Conservation (phyloP, 2,888 invertebrate genomes). For the Plusia festucae region DNA sequence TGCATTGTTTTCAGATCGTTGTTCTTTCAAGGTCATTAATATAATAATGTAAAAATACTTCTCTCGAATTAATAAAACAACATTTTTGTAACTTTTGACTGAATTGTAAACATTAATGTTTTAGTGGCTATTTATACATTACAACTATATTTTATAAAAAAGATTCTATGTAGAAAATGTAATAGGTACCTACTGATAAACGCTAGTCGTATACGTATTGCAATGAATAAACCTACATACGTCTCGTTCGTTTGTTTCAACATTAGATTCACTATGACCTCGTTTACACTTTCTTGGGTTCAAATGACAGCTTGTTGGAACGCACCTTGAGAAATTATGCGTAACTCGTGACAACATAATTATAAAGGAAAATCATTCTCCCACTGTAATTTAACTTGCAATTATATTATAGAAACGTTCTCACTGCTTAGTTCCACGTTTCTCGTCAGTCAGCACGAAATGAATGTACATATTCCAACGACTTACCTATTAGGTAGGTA, state of each 20-base stretch:
- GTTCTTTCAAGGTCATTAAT: background rate
- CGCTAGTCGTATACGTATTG: background rate
- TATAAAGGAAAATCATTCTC: conserved; percentile 31
- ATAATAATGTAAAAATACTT: background rate
- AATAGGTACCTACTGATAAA: background rate
- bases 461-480: no score
- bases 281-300: conserved; percentile 1
- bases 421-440: conserved; percentile 18
- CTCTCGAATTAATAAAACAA: no score
- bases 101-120: background rate
- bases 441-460: conserved; percentile 14
- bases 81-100: no score
- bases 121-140: background rate
- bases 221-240: background rate
- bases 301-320: conserved; percentile 5
- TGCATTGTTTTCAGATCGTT: background rate
- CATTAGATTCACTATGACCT: conserved; percentile 1
- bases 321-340: conserved; percentile 11
- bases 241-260: background rate
- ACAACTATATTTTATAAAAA: background rate
- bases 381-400: conserved; percentile 24
- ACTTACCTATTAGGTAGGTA: no score
- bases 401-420: conserved; percentile 22
- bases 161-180: background rate
- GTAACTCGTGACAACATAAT: conserved; percentile 21